These are phyloP conservation scores for Tetramorium bicarinatum DNA, from an alignment of 2,888 invertebrate species.

Conservation along the genomic window DNA sequence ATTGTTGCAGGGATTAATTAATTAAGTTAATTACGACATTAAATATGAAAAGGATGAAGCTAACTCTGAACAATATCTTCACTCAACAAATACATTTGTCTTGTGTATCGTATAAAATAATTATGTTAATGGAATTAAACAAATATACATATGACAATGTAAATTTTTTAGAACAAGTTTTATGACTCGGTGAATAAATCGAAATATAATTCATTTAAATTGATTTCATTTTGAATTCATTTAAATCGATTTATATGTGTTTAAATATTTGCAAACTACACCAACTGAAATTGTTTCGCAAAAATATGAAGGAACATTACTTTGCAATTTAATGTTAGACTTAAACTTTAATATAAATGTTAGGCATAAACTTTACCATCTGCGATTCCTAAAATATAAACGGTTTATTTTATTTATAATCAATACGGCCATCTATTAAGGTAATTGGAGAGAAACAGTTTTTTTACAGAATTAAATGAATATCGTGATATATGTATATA, in stretches of 20 bases:
- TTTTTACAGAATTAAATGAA: conserved; percentile 26
- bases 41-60: background rate
- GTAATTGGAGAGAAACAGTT: conserved; percentile 12
- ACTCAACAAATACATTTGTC: background rate
- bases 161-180: background rate
- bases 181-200: no score
- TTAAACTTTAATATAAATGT: background rate
- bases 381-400: background rate
- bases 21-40: conserved; percentile 24
- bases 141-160: background rate
- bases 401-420: background rate
- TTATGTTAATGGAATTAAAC: background rate
- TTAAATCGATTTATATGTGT: background rate
- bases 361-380: background rate
- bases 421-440: conserved; percentile 23
- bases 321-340: background rate
- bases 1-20: conserved; percentile 20
- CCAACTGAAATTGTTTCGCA: background rate
- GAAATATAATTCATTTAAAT: background rate
- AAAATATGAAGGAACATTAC: background rate
- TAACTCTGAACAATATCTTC: background rate
- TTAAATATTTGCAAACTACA: background rate
- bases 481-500: conserved; percentile 2
- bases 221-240: background rate
- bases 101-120: conserved; percentile 4